Conservation (phyloP, 2,888 invertebrate genomes). For the Alcis repandata region DNA sequence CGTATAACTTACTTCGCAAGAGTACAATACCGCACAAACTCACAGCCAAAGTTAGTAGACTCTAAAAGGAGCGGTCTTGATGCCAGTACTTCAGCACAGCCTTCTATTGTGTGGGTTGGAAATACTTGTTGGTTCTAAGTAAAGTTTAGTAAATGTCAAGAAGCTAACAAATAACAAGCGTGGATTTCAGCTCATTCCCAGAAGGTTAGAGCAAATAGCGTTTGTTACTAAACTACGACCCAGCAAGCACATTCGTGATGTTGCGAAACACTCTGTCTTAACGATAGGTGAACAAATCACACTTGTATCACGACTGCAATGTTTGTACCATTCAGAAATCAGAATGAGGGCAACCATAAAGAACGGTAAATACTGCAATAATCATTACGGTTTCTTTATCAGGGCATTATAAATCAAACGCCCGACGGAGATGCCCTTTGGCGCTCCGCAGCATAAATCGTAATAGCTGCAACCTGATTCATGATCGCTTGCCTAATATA, state of each 20-base stretch:
- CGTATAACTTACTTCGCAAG: conserved; percentile 1
- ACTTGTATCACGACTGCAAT: conserved; percentile 5
- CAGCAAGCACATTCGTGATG: conserved; percentile 12
- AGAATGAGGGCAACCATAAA: conserved; percentile 25
- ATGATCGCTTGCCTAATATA: conserved; percentile 35
- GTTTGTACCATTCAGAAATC: conserved; percentile 6
- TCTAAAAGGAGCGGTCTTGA: conserved; percentile 18
- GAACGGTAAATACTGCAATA: conserved; percentile 29
- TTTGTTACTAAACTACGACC: conserved; percentile 11
- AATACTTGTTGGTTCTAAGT: conserved; percentile 10
- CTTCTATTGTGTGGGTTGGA: conserved; percentile 13
- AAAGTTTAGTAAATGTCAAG: conserved; percentile 25
- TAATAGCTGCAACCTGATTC: conserved; percentile 31
- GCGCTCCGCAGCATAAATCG: conserved; percentile 30
- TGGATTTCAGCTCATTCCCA: conserved; percentile 12
- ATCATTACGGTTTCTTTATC: conserved; percentile 36
- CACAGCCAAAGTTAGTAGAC: background rate
- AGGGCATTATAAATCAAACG: conserved; percentile 39
- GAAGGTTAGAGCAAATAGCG: conserved; percentile 9
- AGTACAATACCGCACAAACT: background rate
- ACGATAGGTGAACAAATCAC: conserved; percentile 21
- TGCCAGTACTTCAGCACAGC: conserved; percentile 14
- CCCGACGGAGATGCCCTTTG: conserved; percentile 37
- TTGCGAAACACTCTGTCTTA: conserved; percentile 18
- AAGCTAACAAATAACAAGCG: conserved; percentile 22